A percentile compares a stretch with the other conserved stretches of the same genome.
Evolutionary conservation across 2,888 invertebrate species (phyloP).

Genomic region (Buathra laborator): DNA sequence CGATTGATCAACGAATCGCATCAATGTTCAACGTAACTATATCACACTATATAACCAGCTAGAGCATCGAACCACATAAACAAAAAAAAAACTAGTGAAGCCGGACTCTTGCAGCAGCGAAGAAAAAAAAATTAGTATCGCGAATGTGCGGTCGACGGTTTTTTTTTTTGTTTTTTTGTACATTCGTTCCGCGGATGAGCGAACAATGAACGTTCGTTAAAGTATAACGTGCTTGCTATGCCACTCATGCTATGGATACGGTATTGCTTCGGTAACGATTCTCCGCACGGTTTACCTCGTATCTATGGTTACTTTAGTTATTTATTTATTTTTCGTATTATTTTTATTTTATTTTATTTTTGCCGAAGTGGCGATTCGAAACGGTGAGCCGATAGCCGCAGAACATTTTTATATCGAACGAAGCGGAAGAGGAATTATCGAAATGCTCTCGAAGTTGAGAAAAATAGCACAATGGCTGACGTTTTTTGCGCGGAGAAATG

Average conservation of each 20-base stretch:
- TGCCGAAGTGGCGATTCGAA: neutral
- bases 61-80: neutral
- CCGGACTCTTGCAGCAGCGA: conserved; percentile 34
- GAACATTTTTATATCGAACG: conserved; percentile 5
- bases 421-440: conserved; percentile 12
- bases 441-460: conserved; percentile 9
- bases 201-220: conserved; percentile 62
- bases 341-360: conserved; percentile 6
- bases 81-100: conserved; percentile 10
- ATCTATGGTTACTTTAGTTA: neutral
- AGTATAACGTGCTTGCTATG: conserved; percentile 24
- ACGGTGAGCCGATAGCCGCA: neutral
- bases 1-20: conserved; percentile 47
- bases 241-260: conserved; percentile 25
- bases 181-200: conserved; percentile 36
- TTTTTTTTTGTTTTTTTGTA: conserved; percentile 20
- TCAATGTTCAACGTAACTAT: conserved; percentile 3
- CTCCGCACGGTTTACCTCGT: conserved; percentile 2
- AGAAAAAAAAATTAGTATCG: conserved; percentile 50
- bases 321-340: neutral
- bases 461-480: neutral
- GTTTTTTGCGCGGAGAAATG: conserved; percentile 19
- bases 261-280: conserved; percentile 3
- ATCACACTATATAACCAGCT: neutral
- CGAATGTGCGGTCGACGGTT: conserved; percentile 5